phyloP scores from a whole-genome alignment of 2,797 vertebrate genomes.

The Lepilemur septentrionalis region DNA sequence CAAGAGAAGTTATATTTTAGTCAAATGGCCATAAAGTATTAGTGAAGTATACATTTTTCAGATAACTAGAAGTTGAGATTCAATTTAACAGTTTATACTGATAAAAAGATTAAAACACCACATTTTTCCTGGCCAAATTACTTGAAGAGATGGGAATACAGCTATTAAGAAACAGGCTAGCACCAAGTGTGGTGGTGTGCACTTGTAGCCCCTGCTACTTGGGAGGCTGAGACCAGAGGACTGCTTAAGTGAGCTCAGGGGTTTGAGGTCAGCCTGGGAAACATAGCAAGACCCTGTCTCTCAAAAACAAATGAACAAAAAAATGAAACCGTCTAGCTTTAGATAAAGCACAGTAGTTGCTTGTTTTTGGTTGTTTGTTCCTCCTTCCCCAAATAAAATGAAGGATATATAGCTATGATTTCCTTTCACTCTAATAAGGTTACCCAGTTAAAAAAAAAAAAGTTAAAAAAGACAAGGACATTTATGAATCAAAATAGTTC shows the following conservation, averaged over 20 bases:
- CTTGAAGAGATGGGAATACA: neutral
- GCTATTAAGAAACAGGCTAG: neutral
- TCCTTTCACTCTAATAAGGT: neutral
- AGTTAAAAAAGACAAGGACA: neutral
- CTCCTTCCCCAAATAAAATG: slow-evolving; percentile 10
- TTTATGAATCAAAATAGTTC: neutral
- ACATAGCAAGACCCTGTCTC: neutral
- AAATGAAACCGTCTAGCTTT: neutral
- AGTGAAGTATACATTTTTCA: neutral
- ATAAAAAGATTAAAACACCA: neutral
- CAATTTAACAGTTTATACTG: neutral
- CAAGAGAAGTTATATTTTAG: neutral
- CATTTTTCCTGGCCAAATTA: slow-evolving; percentile 18
- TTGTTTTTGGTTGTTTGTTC: neutral
- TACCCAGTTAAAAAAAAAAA: neutral
- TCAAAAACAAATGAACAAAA: neutral
- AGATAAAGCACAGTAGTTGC: neutral
- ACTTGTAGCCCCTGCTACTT: neutral
- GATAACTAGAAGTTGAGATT: neutral
- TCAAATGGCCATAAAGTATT: neutral
- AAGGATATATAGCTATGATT: neutral
- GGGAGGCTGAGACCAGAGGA: neutral
- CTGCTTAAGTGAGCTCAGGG: neutral
- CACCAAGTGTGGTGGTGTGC: neutral
- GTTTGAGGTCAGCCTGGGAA: neutral